These are phyloP conservation scores for Patiria pectinifera DNA, from an alignment of 53 echinoderm and acorn worm species.

Conservation along the genomic window DNA sequence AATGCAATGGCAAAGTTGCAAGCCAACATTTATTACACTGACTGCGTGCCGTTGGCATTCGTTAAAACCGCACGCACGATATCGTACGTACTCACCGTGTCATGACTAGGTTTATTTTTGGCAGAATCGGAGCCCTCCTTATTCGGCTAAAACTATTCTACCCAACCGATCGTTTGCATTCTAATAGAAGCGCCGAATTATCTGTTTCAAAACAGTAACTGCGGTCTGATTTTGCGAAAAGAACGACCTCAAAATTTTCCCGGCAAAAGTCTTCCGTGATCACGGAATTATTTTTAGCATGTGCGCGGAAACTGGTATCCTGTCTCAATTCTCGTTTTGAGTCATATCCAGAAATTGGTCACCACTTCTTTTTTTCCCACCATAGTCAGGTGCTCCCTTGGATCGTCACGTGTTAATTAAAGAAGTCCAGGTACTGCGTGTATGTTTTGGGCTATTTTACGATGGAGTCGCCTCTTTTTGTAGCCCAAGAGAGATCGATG, in stretches of 20 bases:
- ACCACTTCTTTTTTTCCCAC: background rate
- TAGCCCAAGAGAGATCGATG: conserved; percentile 24
- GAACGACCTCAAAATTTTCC: background rate
- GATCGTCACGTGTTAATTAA: too few relatives aligned
- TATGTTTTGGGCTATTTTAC: conserved; percentile 43
- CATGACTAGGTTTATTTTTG: background rate
- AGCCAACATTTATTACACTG: too few relatives aligned
- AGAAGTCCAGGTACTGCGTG: background rate
- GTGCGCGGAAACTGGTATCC: conserved; percentile 63
- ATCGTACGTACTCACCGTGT: conserved; percentile 16
- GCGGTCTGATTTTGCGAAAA: background rate
- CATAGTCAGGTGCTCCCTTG: background rate
- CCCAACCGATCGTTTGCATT: background rate
- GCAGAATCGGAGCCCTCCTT: background rate
- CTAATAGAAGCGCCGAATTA: background rate
- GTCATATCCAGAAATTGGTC: conserved; percentile 47
- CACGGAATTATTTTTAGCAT: conserved; percentile 19
- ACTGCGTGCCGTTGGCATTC: too few relatives aligned
- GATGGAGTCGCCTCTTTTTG: background rate
- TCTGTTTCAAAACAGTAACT: background rate
- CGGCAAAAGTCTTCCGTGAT: background rate
- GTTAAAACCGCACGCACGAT: background rate
- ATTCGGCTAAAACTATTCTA: background rate
- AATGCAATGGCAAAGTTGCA: too few relatives aligned
- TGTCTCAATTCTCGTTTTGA: conserved; percentile 42